Percentiles rank a stretch among this genome's conserved stretches.
Evolutionary conservation across 2,797 vertebrate species (phyloP).

Genomic region (Streptopelia turtur): DNA sequence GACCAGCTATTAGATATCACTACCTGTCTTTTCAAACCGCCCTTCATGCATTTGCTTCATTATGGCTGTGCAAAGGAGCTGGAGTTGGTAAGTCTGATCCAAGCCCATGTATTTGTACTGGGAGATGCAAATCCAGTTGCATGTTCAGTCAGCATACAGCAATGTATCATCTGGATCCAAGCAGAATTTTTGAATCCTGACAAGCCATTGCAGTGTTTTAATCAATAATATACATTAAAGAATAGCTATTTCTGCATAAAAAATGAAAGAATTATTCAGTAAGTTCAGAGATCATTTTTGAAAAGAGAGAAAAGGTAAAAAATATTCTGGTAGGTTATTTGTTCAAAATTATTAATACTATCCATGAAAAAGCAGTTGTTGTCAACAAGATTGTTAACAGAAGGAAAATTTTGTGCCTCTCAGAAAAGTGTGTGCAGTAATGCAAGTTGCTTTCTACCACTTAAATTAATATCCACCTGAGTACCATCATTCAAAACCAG

Average conservation of each 20-base stretch:
- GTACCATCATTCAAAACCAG: neutral
- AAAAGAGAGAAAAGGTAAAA: neutral
- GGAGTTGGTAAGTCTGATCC: neutral
- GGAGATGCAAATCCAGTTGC: neutral
- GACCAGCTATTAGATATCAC: neutral
- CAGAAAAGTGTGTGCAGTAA: neutral
- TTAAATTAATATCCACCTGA: slow-evolving; percentile 20
- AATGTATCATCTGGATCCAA: neutral
- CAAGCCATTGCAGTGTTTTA: neutral
- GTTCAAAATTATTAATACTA: neutral
- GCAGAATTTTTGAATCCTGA: neutral
- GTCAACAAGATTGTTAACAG: neutral
- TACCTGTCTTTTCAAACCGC: neutral
- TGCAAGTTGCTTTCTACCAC: neutral
- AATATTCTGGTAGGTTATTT: neutral
- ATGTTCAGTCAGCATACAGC: neutral
- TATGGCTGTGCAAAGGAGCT: neutral
- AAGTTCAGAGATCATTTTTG: neutral
- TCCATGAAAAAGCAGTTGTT: neutral
- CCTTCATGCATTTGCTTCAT: neutral
- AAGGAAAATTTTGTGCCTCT: neutral
- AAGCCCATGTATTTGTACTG: neutral
- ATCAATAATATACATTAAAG: neutral
- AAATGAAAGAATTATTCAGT: neutral
- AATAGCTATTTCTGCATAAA: neutral